Percentiles rank a stretch among this genome's conserved stretches.
Conservation (phyloP, 2,888 invertebrate species). For the Ormyrus nitidulus region DNA sequence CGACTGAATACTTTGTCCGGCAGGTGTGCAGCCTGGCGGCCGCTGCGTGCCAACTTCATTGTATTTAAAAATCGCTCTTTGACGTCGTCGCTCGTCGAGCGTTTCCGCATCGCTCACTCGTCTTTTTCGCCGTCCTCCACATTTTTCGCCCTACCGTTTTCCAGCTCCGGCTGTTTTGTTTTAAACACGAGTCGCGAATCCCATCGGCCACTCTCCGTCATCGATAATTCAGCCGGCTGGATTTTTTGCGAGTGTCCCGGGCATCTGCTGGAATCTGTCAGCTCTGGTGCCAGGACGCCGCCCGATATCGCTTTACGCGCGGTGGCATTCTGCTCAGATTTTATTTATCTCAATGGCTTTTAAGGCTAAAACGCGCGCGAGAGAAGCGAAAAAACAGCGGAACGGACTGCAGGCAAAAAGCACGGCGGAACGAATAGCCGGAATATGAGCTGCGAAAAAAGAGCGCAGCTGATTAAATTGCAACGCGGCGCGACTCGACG, state of each 20-base stretch:
- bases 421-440: neutral
- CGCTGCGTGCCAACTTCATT: slow-evolving; percentile 15
- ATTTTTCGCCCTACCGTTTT: neutral
- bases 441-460: neutral
- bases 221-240: slow-evolving; percentile 39
- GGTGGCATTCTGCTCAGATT: slow-evolving; percentile 15
- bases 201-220: slow-evolving; percentile 18
- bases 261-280: slow-evolving; percentile 12
- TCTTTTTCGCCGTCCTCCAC: neutral
- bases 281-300: slow-evolving; percentile 1
- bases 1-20: slow-evolving; percentile 41
- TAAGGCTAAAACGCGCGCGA: neutral
- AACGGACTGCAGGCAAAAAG: neutral
- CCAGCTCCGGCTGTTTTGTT: slow-evolving; percentile 9
- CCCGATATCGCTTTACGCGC: slow-evolving; percentile 29
- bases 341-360: slow-evolving; percentile 40
- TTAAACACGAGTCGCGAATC: slow-evolving; percentile 23
- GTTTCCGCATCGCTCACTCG: neutral
- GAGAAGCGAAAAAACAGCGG: no score
- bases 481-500: neutral
- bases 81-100: neutral
- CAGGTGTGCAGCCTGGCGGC: neutral
- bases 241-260: slow-evolving; percentile 3
- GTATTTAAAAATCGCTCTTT: slow-evolving; percentile 39
- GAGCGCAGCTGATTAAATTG: slow-evolving; percentile 18